Base-by-base conservation (phyloP, 2,113 vertebrate species). In the Plecotus auritus region DNA sequence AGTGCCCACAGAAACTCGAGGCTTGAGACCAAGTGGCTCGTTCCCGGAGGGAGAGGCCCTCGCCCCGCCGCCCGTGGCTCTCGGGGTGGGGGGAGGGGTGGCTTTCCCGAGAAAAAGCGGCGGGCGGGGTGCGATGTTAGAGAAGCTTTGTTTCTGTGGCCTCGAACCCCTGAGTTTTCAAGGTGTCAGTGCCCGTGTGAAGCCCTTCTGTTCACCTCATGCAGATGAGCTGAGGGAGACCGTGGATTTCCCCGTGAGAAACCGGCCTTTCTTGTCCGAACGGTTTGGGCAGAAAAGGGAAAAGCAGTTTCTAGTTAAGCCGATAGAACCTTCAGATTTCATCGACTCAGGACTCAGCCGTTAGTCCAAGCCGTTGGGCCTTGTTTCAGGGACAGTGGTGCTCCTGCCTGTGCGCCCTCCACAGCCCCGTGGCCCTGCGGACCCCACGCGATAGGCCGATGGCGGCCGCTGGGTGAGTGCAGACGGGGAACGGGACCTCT, bases 311-410 rank as follows among this genome's bases (percentile, higher is more conserved):
- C 61, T 7, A 2, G 61, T 32, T 2, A 66, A 32, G 61, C 28
- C 30, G 12, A 66, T 7, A 66, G 61, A 32, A 3, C 10, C 23
- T 4, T 59, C 59, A 8, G 56, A 23, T 59, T 9, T 26, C 22
- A 9, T n/a, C n/a, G n/a, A n/a, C n/a, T n/a, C n/a, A 3, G 4
- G 56, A 23, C 22, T 59, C 56, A 3, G 8, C 56, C 20, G 0
- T 56, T 8, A 8, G 20, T 22, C 54, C 54, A 22, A 2, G 54
- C 54, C 49, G 0, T 1, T 23, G 23, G 11, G 56, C 56, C 56
- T 59, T 11, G 1, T 11, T 28, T 61, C 56, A 4, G 59, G 59
- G 59, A 11, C 56, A 4, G 56, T 9, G 9, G 4, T 59, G 22
- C 22, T 28, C 23, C 56, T 4, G 56, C 23, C 56, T 10, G 23